Percentiles rank a stretch among this genome's conserved stretches.
Evolutionary conservation across 1,140 invertebrate genomes (phyloP).

Genomic region (Tenebrio molitor): DNA sequence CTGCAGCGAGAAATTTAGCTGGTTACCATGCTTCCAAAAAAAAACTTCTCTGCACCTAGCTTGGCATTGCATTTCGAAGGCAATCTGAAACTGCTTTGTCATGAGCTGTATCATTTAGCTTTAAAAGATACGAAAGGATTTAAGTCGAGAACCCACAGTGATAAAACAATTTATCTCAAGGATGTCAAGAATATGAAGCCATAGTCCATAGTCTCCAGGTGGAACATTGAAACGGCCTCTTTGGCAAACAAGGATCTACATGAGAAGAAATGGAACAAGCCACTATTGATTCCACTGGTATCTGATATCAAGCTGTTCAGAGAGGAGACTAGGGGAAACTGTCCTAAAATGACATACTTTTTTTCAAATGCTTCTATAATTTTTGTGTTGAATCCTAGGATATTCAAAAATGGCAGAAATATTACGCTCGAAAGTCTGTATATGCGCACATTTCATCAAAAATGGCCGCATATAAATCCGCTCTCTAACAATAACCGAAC

Average conservation of each 20-base stretch:
- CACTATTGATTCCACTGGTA: too few relatives aligned
- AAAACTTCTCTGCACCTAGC: conserved; percentile 49
- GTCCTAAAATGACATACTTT: too few relatives aligned
- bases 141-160: conserved; percentile 45
- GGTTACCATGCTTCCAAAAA: conserved; percentile 49
- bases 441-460: too few relatives aligned
- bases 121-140: conserved; percentile 50
- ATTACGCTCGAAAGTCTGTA: too few relatives aligned
- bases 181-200: conserved; percentile 54
- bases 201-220: conserved; percentile 44
- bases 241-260: conserved; percentile 50
- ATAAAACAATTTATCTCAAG: conserved; percentile 25
- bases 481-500: too few relatives aligned
- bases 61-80: conserved; percentile 50
- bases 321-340: too few relatives aligned
- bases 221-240: conserved; percentile 51
- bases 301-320: too few relatives aligned
- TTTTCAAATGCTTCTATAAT: too few relatives aligned
- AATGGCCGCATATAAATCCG: too few relatives aligned
- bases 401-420: too few relatives aligned
- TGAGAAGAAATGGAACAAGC: conserved; percentile 50
- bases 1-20: conserved; percentile 40
- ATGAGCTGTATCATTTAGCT: conserved; percentile 49
- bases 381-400: too few relatives aligned
- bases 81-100: conserved; percentile 46